Base-by-base conservation (phyloP, 2,113 vertebrate species). In the Phaethon lepturus region DNA sequence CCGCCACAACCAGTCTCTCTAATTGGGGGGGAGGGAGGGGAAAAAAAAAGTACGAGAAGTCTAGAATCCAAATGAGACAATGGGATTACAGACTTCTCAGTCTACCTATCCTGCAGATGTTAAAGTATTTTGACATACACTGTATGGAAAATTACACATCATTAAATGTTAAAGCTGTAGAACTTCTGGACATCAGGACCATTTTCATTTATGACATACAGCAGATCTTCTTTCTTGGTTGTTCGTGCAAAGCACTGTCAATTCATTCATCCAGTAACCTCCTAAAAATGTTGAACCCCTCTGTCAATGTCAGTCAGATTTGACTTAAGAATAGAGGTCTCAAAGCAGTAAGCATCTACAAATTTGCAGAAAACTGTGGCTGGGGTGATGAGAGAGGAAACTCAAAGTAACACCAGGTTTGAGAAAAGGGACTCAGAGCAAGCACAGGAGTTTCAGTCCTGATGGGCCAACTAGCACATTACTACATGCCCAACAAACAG, bases 1-100 rank as follows among this genome's bases (percentile, higher is more conserved):
- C 99, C 4, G 99, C 99, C 77, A 99, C 99, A 91, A 99, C 99
- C 79, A 99, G 98, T 40, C 99, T 98, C 94, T 99, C 99, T 99
- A 95, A 86, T 97, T 56, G 9, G 7, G 38, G 38, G 38, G 38
- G 38, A 38, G 38, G 38, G 8, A 8, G 38, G 38, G 31, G 9
- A 38, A 29, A 93, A 84, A 42, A 23, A 11, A 19, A 8, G 2
- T 2, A 1, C 53, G 55, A 55, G 33, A 83, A 11, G 11, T 76
- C 31, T 88, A 20, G 16, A 86, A 82, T 60, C 6, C 58, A 78
- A 67, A 24, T 4, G 7, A 68, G 33, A 52, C 18, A 64, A 11
- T 7, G 9, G 38, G 14, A 73, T 5, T 50, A 92, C 1, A 76
- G 16, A 28, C 13, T 59, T 75, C 28, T 38, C 38, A 73, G 35